A percentile compares a stretch with the other conserved stretches of the same genome.
Evolutionary conservation across 30 jellyfish, hydroid and myxozoan species (phyloP).

Genomic region (Catostylus mosaicus): DNA sequence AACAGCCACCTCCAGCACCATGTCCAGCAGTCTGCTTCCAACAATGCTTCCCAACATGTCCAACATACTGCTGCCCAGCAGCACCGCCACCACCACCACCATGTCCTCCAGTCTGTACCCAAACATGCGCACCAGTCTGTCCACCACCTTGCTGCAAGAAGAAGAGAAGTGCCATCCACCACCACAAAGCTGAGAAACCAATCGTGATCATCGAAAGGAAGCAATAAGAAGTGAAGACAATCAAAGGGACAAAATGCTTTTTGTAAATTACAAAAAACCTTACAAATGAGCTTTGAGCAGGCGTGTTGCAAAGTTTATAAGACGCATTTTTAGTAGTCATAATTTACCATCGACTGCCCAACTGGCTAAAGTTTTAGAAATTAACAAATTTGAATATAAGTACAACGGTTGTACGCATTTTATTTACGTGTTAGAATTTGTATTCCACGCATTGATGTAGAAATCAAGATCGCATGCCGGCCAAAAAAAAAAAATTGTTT

Average conservation of each 20-base stretch:
- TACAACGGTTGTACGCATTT: conserved; percentile 19
- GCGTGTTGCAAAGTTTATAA: not conserved
- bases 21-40: conserved; percentile 96
- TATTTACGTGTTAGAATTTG: conserved; percentile 41
- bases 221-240: conserved; percentile 46
- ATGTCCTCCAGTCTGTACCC: conserved; percentile 98
- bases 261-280: conserved; percentile 54
- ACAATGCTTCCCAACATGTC: conserved; percentile 98
- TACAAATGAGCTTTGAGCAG: conserved; percentile 9
- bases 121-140: conserved; percentile 94
- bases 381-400: not conserved
- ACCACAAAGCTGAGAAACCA: conserved; percentile 84
- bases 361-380: conserved; percentile 21
- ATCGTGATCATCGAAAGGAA: conserved; percentile 96
- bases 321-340: conserved; percentile 10
- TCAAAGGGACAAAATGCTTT: conserved; percentile 8
- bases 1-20: conserved; percentile 99
- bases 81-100: conserved; percentile 99
- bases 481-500: no score
- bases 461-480: conserved; percentile 53
- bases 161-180: conserved; percentile 70
- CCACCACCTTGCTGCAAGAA: conserved; percentile 92
- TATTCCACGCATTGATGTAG: conserved; percentile 54
- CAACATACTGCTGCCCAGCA: conserved; percentile 94
- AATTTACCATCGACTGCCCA: conserved; percentile 27